Conservation (phyloP, 2,888 invertebrate genomes). For the Trichogramma dendrolimi region DNA sequence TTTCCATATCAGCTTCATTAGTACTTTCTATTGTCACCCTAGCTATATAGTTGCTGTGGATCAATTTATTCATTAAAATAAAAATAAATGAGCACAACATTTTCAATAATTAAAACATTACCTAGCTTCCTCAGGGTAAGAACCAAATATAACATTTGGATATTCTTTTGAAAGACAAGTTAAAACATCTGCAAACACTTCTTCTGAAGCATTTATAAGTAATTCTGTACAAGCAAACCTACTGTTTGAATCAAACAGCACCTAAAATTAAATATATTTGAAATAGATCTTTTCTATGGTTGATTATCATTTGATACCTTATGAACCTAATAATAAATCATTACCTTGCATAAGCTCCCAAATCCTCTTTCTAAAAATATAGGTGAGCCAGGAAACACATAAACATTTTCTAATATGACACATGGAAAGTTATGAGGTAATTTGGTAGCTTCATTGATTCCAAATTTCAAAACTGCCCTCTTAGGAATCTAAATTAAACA, state of each 20-base stretch:
- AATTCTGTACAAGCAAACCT: constrained; percentile 51
- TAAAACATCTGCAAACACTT: constrained; percentile 51
- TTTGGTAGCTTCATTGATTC: constrained; percentile 39
- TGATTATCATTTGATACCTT: neutral
- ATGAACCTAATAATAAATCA: constrained; percentile 9
- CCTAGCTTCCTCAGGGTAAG: constrained; percentile 51
- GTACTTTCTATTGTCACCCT: constrained; percentile 56
- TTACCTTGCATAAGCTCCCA: constrained; percentile 44
- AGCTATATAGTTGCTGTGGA: constrained; percentile 53
- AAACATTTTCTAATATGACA: constrained; percentile 60
- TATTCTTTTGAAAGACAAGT: constrained; percentile 51
- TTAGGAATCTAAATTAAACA: constrained; percentile 54
- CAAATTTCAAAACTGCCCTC: constrained; percentile 52
- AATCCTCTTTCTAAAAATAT: constrained; percentile 53
- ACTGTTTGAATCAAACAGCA: constrained; percentile 48
- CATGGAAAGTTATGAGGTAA: constrained; percentile 50
- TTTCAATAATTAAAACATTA: constrained; percentile 40
- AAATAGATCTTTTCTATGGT: constrained; percentile 1
- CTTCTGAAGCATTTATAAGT: constrained; percentile 53
- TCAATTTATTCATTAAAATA: neutral
- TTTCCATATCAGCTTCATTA: constrained; percentile 42
- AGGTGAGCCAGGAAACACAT: constrained; percentile 70
- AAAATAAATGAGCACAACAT: neutral
- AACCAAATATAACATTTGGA: constrained; percentile 56
- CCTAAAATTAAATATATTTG: constrained; percentile 31